These are phyloP conservation scores for Kradibia gibbosae DNA, from an alignment of 1,140 invertebrate genomes.

Conservation along the genomic window DNA sequence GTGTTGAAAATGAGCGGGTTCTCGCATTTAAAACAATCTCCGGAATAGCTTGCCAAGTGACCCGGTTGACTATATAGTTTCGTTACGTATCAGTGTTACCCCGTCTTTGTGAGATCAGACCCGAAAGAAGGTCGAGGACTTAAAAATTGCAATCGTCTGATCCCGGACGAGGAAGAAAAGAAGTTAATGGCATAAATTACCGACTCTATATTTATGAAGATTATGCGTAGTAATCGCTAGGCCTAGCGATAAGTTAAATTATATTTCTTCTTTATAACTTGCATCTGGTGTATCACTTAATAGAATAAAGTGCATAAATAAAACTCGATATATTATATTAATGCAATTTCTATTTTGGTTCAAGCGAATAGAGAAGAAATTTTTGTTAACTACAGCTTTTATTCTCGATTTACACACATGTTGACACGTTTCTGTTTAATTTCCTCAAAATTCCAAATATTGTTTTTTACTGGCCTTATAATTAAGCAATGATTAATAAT, in stretches of 20 bases:
- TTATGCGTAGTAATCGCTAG: neutral
- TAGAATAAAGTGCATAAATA: conserved; percentile 1
- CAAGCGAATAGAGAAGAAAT: neutral
- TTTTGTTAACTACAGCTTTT: neutral
- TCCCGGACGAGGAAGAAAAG: conserved; percentile 5
- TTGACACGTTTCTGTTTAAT: too few species aligned
- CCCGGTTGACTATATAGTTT: conserved; percentile 28
- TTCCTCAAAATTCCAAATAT: too few species aligned
- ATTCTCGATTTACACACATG: too few species aligned
- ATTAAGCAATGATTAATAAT: neutral
- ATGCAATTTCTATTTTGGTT: neutral
- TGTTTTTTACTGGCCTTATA: too few species aligned
- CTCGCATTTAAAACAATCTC: conserved; percentile 58
- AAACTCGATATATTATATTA: neutral
- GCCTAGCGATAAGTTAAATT: neutral
- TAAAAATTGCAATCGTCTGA: conserved; percentile 48
- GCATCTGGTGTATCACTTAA: neutral
- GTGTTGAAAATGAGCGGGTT: conserved; percentile 59
- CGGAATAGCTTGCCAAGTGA: conserved; percentile 39
- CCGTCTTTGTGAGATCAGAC: neutral
- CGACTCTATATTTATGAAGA: conserved; percentile 3
- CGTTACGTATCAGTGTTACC: neutral
- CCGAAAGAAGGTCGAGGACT: conserved; percentile 14
- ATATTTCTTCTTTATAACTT: conserved; percentile 42
- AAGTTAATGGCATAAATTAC: conserved; percentile 18